Percentiles rank a stretch among this genome's conserved stretches.
Conservation (phyloP, 2,113 vertebrate species). For the Lethenteron camtschaticum region DNA sequence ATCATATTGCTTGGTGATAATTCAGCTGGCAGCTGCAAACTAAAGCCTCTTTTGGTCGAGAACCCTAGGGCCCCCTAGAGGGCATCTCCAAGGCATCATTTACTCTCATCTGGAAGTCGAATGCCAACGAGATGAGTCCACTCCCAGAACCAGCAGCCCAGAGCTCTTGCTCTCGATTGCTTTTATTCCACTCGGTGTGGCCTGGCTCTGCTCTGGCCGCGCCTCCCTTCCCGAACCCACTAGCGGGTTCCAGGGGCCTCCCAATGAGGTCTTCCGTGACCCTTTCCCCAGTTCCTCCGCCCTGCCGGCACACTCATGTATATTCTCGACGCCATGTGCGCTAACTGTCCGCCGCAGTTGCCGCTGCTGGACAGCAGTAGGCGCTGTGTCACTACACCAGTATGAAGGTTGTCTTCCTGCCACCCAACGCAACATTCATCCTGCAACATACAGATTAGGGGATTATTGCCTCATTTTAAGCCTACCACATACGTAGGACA, state of each 20-base stretch:
- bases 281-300: no score
- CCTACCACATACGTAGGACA: constrained; percentile 11
- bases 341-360: no score
- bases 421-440: neutral
- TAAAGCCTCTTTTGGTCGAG: constrained; percentile 10
- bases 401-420: neutral
- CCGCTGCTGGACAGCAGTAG: no score
- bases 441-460: constrained; percentile 11
- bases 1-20: constrained; percentile 11
- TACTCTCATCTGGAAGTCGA: constrained; percentile 11
- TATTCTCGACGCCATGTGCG: no score
- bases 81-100: constrained; percentile 7
- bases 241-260: no score
- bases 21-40: constrained; percentile 10
- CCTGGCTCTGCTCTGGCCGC: no score
- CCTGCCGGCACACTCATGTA: no score
- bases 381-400: neutral
- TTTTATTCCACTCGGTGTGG: no score
- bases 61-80: constrained; percentile 7
- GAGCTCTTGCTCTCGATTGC: no score
- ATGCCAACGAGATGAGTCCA: neutral
- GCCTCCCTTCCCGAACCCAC: no score
- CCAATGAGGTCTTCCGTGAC: no score
- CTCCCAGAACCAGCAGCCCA: no score
- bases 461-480: constrained; percentile 9